Evolutionary conservation across 2,888 invertebrate species (phyloP).

Genomic region (Pheosia tremula): DNA sequence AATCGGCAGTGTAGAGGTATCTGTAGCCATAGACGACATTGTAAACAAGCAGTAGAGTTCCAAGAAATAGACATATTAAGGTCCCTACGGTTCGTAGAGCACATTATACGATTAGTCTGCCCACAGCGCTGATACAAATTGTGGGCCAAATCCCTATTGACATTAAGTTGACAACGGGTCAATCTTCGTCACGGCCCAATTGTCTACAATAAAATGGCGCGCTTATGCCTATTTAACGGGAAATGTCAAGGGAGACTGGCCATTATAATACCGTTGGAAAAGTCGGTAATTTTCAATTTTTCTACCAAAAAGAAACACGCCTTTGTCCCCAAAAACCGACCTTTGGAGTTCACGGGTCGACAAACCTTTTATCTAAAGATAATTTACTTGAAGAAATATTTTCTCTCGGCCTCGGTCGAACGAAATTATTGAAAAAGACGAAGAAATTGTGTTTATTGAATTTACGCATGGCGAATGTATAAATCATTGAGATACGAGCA

Average conservation of each 20-base stretch:
- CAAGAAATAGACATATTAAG: too few species aligned
- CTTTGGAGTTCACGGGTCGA: slow-evolving; percentile 48
- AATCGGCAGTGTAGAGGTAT: too few species aligned
- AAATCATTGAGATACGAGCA: slow-evolving; percentile 7
- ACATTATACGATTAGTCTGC: too few species aligned
- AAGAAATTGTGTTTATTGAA: slow-evolving; percentile 43
- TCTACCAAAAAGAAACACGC: slow-evolving; percentile 40
- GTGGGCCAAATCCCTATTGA: background rate
- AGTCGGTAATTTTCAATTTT: slow-evolving; percentile 44
- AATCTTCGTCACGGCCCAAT: slow-evolving; percentile 33
- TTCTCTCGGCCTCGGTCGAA: slow-evolving; percentile 29
- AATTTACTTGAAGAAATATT: slow-evolving; percentile 41
- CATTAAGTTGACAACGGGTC: slow-evolving; percentile 27
- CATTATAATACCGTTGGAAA: slow-evolving; percentile 39
- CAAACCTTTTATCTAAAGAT: slow-evolving; percentile 45
- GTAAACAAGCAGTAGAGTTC: too few species aligned
- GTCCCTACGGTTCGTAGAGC: too few species aligned
- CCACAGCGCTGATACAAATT: too few species aligned
- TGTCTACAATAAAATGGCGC: slow-evolving; percentile 35
- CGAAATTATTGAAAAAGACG: slow-evolving; percentile 37
- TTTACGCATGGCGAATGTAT: slow-evolving; percentile 19
- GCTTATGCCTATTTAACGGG: slow-evolving; percentile 33
- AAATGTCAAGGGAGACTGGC: slow-evolving; percentile 40
- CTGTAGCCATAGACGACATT: too few species aligned
- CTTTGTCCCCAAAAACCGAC: slow-evolving; percentile 44